phyloP scores from a whole-genome alignment of 2,113 vertebrate species.

The Perccottus glenii region DNA sequence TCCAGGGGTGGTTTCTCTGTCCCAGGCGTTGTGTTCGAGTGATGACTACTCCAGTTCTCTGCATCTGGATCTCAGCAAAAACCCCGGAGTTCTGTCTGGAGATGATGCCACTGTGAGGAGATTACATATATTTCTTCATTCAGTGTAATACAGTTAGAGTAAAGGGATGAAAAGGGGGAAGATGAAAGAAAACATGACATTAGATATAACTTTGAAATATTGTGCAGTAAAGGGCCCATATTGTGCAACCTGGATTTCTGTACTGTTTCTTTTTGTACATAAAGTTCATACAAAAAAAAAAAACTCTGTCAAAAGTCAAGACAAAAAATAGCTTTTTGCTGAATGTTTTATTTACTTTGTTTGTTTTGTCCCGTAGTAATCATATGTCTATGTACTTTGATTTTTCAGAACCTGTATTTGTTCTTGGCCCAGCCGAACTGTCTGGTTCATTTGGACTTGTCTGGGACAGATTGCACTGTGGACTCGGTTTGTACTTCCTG shows the following conservation, averaged over 20 bases:
- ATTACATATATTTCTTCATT: background rate
- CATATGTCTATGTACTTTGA: background rate
- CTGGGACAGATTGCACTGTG: constrained; percentile 87
- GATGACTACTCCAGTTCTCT: constrained; percentile 89
- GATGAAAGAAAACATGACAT: background rate
- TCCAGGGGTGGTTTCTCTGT: constrained; percentile 85
- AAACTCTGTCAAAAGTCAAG: too few species aligned
- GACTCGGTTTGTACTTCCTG: constrained; percentile 81
- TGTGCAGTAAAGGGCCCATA: background rate
- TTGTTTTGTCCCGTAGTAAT: background rate
- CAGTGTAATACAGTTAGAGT: too few species aligned
- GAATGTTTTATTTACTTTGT: background rate
- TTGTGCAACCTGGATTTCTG: background rate
- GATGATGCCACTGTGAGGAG: constrained; percentile 87
- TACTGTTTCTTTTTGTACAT: background rate
- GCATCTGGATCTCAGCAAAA: constrained; percentile 90
- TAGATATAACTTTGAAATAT: background rate
- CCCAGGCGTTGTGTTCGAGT: constrained; percentile 87
- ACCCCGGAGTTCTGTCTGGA: constrained; percentile 86
- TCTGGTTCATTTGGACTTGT: constrained; percentile 87
- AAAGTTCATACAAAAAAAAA: background rate
- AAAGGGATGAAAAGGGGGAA: background rate
- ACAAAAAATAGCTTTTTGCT: too few species aligned
- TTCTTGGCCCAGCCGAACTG: constrained; percentile 92
- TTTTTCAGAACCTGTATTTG: constrained; percentile 85